These are phyloP conservation scores for Crypturellus tataupa DNA, from an alignment of 2,797 vertebrate genomes.

Conservation along the genomic window DNA sequence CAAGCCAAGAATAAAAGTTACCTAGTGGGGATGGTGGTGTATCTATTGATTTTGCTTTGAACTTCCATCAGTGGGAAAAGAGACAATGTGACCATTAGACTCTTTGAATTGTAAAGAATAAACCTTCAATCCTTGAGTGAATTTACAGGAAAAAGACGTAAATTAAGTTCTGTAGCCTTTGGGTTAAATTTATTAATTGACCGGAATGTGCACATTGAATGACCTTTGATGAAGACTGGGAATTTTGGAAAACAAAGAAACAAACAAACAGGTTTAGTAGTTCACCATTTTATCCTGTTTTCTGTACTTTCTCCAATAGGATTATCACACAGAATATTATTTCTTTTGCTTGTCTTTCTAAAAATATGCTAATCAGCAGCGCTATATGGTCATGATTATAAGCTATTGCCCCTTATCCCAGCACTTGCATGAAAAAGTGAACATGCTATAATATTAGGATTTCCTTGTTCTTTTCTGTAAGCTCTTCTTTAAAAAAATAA, in stretches of 20 bases:
- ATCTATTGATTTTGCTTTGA: background rate
- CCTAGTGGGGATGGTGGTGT: background rate
- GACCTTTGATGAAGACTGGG: background rate
- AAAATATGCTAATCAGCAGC: background rate
- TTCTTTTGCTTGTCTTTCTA: background rate
- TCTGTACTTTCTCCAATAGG: background rate
- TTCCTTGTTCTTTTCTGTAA: background rate
- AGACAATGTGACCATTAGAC: background rate
- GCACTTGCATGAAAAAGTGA: background rate
- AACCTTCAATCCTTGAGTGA: background rate
- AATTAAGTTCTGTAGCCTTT: background rate
- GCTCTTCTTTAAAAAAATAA: background rate
- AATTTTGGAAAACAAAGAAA: background rate
- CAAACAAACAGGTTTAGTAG: background rate
- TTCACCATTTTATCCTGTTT: background rate
- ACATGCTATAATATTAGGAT: background rate
- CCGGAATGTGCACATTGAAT: background rate
- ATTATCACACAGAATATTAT: background rate
- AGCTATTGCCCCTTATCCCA: background rate
- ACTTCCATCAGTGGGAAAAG: background rate
- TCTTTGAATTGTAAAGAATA: background rate
- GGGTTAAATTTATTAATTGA: background rate
- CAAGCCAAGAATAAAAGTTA: background rate
- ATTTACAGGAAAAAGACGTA: background rate
- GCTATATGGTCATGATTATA: background rate